Evolutionary conservation across 2,113 vertebrate genomes (phyloP), one percentile per base, ranked within the genome.

Genomic region (Dryoscopus gambensis): DNA sequence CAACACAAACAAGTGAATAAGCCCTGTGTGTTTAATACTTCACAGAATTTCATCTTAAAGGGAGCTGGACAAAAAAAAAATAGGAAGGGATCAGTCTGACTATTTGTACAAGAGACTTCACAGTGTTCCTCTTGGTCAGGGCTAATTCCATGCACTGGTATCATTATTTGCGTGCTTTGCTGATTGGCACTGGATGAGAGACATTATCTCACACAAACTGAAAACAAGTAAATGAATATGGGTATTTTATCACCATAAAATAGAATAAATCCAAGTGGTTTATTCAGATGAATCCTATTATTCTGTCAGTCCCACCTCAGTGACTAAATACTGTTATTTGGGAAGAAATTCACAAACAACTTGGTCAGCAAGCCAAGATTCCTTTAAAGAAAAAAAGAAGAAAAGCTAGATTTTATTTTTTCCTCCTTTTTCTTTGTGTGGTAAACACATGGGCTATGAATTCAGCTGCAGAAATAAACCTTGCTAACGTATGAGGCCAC

Each of bases 1-100:
- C 68, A 74, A 39, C 82, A 96, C 85, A 93, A 92, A 84, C 39
- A 35, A 92, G 68, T 95, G 95, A 96, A 95, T 95, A 75, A 96
- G 79, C 87, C 79, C 93, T 95, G 85, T 96, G 92, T 96, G 79
- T 25, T 83, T 87, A 40, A 59, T 57, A 84, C 84, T 75, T 42
- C 77, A 84, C 47, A 71, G 64, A 86, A 93, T 71, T 86, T 71
- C 57, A 84, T 89, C 82, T 82, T 93, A 87, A 96, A 90, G 27
- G 42, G 75, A 96, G 57, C n/a, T n/a, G 39, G 6, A 39, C 13
- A 25, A 20, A 60, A 75, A 76, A 83, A 49, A 94, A 68, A 15
- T 37, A 91, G 90, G 89, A 86, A 97, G 68, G 95, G 47, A 86
- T 81, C 19, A 47, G 85, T 27, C 57, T 86, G 71, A 7, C 28